Conservation (phyloP, 2,797 vertebrate species). For the Rhadinocentrus ornatus region DNA sequence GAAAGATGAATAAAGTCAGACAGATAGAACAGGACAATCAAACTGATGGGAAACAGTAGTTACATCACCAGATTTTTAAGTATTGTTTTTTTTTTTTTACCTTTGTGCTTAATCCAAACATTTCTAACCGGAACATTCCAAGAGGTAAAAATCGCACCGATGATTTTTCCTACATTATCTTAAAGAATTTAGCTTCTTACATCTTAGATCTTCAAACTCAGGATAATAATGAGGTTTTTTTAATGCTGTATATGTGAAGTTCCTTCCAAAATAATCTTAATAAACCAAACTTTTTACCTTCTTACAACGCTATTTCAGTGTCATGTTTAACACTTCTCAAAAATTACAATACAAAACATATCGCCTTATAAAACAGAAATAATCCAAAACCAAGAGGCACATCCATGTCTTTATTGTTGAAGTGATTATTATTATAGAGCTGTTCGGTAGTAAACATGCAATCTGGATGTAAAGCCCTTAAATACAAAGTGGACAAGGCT, state of each 20-base stretch:
- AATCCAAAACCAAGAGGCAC: slow-evolving; percentile 78
- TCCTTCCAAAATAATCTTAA: slow-evolving; percentile 45
- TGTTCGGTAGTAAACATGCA: slow-evolving; percentile 90
- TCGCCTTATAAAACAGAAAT: slow-evolving; percentile 32
- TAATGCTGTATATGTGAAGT: slow-evolving; percentile 25
- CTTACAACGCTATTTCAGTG: slow-evolving; percentile 3
- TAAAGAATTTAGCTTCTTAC: background rate
- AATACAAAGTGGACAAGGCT: slow-evolving; percentile 89
- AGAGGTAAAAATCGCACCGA: slow-evolving; percentile 10
- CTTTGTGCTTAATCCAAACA: slow-evolving; percentile 31
- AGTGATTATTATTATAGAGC: slow-evolving; percentile 84
- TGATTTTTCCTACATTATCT: slow-evolving; percentile 2
- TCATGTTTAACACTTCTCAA: background rate
- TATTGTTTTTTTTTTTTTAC: slow-evolving; percentile 23
- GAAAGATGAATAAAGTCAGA: slow-evolving; percentile 80
- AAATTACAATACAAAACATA: too few species aligned
- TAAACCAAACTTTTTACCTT: slow-evolving; percentile 48
- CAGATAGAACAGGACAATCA: background rate
- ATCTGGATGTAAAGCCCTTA: slow-evolving; percentile 88
- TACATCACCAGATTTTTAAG: background rate
- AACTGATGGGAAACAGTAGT: background rate
- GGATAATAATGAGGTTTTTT: slow-evolving; percentile 34
- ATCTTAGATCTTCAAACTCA: slow-evolving; percentile 4
- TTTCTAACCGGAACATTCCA: slow-evolving; percentile 46
- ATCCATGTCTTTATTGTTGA: slow-evolving; percentile 89